Evolutionary conservation across 2,113 vertebrate species (phyloP).

Genomic region (Anarhynchus alexandrinus): DNA sequence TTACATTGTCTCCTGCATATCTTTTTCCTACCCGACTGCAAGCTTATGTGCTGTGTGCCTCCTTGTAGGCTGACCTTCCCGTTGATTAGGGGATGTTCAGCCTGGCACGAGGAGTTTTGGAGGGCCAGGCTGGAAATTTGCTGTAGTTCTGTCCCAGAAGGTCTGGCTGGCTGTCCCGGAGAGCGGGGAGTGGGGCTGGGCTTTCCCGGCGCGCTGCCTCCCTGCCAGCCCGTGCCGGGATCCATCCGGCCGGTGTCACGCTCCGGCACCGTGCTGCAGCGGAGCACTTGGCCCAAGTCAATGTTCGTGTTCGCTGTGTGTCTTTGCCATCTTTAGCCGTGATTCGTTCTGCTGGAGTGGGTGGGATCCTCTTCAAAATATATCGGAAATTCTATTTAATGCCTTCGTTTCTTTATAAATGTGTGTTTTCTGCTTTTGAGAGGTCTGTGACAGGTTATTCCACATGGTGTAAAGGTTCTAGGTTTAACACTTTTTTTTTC

Average conservation of each 20-base stretch:
- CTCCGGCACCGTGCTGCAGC: background rate
- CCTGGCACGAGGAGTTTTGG: background rate
- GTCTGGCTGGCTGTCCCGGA: background rate
- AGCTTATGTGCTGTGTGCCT: background rate
- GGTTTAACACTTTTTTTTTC: background rate
- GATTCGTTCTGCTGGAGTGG: background rate
- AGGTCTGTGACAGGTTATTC: background rate
- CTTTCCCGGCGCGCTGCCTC: background rate
- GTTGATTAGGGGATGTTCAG: accelerated
- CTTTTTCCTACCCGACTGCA: background rate
- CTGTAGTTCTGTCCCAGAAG: background rate
- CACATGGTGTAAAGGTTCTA: background rate
- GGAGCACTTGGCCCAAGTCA: background rate
- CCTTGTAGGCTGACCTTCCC: background rate
- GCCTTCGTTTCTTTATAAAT: background rate
- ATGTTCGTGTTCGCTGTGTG: accelerated
- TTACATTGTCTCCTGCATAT: background rate
- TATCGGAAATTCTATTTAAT: background rate
- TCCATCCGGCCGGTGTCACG: no score
- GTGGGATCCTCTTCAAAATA: background rate
- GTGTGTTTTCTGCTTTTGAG: background rate
- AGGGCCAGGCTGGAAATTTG: background rate
- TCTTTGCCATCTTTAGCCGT: background rate
- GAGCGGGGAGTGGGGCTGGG: background rate
- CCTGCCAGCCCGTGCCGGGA: accelerated